Conservation (phyloP, 2,888 invertebrate species). For the Incurvaria masculella region DNA sequence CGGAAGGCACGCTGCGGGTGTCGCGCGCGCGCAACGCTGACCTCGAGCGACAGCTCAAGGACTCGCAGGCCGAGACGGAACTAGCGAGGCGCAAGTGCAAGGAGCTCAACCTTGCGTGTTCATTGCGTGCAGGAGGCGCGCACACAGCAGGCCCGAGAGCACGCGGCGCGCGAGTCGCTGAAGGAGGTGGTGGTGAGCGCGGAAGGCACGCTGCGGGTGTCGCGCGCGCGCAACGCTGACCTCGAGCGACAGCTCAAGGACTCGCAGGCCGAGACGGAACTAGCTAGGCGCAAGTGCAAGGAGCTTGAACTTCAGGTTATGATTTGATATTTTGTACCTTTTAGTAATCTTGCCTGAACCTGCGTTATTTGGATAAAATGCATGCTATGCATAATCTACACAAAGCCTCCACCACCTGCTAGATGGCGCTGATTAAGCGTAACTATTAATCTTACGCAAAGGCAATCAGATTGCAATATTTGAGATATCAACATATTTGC, state of each 20-base stretch:
- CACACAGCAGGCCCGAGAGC: constrained; percentile 37
- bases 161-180: constrained; percentile 33
- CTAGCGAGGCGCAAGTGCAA: constrained; percentile 34
- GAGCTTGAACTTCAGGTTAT: no score
- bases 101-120: no score
- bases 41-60: constrained; percentile 40
- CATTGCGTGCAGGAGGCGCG: constrained; percentile 22
- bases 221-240: constrained; percentile 35
- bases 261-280: constrained; percentile 30
- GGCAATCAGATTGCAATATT: no score
- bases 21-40: constrained; percentile 38
- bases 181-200: constrained; percentile 38
- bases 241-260: constrained; percentile 42
- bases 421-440: no score
- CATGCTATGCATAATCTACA: no score
- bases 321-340: no score
- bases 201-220: constrained; percentile 42
- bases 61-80: constrained; percentile 32
- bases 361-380: no score
- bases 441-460: no score
- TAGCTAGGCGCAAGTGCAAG: constrained; percentile 34
- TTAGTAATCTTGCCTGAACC: no score
- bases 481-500: no score
- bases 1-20: constrained; percentile 42
- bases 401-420: no score